Percentiles rank a stretch among this genome's conserved stretches.
These are phyloP conservation scores for Pseudomyrmex gracilis DNA, from an alignment of 1,140 invertebrate genomes.

Conservation along the genomic window DNA sequence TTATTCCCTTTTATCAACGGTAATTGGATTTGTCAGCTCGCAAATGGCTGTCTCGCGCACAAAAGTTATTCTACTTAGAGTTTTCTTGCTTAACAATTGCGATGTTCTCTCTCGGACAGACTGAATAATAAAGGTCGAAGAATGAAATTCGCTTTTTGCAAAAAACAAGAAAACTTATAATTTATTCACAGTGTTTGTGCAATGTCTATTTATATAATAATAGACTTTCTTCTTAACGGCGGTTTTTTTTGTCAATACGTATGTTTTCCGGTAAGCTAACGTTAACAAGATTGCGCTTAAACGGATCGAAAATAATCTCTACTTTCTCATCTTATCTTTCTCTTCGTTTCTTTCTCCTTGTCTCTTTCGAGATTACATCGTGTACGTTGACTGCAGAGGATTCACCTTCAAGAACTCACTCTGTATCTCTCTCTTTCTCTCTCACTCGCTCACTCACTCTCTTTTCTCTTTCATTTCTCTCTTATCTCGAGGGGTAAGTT, in stretches of 20 bases:
- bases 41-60: constrained; percentile 38
- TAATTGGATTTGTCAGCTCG: constrained; percentile 60
- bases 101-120: constrained; percentile 11
- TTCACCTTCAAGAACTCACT: constrained; percentile 39
- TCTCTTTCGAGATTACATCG: constrained; percentile 74
- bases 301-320: constrained; percentile 75
- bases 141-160: constrained; percentile 25
- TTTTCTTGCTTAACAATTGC: constrained; percentile 43
- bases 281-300: constrained; percentile 78
- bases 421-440: background rate
- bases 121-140: background rate
- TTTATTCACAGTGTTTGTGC: background rate
- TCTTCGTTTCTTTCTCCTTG: constrained; percentile 55
- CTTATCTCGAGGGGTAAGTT: constrained; percentile 37
- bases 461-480: background rate
- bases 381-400: constrained; percentile 62
- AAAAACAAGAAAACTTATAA: background rate
- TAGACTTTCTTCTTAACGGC: constrained; percentile 24
- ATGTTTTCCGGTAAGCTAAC: constrained; percentile 51
- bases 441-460: background rate
- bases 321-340: constrained; percentile 51
- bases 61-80: constrained; percentile 39
- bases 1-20: constrained; percentile 57
- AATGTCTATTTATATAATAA: too few species aligned
- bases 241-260: constrained; percentile 67